These are phyloP conservation scores for Parascotia fuliginaria DNA, from an alignment of 2,888 invertebrate genomes.

Conservation along the genomic window DNA sequence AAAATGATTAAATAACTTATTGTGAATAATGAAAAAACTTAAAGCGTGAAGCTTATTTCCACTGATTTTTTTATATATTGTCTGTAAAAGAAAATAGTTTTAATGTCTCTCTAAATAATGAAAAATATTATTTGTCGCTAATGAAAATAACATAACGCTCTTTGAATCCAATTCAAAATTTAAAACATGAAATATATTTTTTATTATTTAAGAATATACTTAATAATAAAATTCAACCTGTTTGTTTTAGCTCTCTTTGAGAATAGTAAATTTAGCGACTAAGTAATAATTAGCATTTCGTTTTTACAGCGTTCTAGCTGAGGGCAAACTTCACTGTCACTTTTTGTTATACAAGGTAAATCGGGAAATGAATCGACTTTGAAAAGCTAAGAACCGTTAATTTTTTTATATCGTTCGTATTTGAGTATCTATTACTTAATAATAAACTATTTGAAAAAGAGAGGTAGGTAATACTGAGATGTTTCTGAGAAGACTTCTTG, in stretches of 20 bases:
- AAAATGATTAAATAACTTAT: constrained; percentile 9
- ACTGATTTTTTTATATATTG: not conserved
- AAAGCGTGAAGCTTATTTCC: not conserved
- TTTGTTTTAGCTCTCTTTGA: constrained; percentile 36
- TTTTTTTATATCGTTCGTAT: too few relatives aligned
- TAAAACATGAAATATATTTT: constrained; percentile 16
- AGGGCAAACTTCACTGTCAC: constrained; percentile 30
- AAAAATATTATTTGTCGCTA: not conserved
- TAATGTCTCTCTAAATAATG: not conserved
- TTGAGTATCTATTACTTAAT: too few relatives aligned
- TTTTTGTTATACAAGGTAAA: not conserved
- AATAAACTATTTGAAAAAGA: too few relatives aligned
- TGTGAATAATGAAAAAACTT: constrained; percentile 16
- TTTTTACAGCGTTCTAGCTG: constrained; percentile 27
- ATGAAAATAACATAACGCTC: constrained; percentile 11
- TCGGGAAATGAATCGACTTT: not conserved
- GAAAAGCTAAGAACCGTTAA: too few relatives aligned
- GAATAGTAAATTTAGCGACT: constrained; percentile 36
- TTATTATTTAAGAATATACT: constrained; percentile 27
- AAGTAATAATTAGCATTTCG: constrained; percentile 9
- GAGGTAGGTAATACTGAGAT: too few relatives aligned
- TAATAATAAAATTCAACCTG: constrained; percentile 25
- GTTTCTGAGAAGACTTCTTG: too few relatives aligned
- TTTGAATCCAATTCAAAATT: constrained; percentile 16
- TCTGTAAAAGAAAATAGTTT: not conserved